Evolutionary conservation across 2,888 invertebrate species (phyloP).

Genomic region (Caenorhabditis macrosperma): DNA sequence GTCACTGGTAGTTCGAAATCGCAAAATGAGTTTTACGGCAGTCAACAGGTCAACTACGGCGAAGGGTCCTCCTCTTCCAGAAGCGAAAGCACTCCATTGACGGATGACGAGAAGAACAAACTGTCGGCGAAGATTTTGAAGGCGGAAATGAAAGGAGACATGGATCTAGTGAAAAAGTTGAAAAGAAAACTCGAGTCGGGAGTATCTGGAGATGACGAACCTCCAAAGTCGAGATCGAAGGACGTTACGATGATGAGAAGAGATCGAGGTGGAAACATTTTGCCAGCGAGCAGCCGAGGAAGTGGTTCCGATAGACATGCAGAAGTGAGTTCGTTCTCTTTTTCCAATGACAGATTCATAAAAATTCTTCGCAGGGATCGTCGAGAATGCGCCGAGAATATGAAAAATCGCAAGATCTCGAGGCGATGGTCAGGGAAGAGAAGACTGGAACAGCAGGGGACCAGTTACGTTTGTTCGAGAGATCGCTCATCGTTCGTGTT

Average conservation of each 20-base stretch:
- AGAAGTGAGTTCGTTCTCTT: constrained; percentile 25
- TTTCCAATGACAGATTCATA: not conserved
- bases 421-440: constrained; percentile 84
- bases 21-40: constrained; percentile 72
- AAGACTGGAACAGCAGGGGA: constrained; percentile 87
- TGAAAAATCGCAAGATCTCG: constrained; percentile 67
- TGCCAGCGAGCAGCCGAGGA: constrained; percentile 64
- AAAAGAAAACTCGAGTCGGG: constrained; percentile 87
- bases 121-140: constrained; percentile 92
- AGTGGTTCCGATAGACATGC: constrained; percentile 59
- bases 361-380: constrained; percentile 58
- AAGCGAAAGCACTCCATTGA: constrained; percentile 40
- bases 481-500: constrained; percentile 71
- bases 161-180: constrained; percentile 85
- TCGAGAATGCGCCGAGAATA: constrained; percentile 72
- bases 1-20: constrained; percentile 63
- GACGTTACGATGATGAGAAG: constrained; percentile 67
- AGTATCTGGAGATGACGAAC: constrained; percentile 80
- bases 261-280: constrained; percentile 65
- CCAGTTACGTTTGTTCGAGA: constrained; percentile 87
- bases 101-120: constrained; percentile 87
- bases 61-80: constrained; percentile 17
- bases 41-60: constrained; percentile 57
- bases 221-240: constrained; percentile 49
- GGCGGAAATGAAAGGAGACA: constrained; percentile 93